Percentiles rank a stretch among this genome's conserved stretches.
Conservation (phyloP, 2,797 vertebrate genomes). For the Oryzias sinensis region DNA sequence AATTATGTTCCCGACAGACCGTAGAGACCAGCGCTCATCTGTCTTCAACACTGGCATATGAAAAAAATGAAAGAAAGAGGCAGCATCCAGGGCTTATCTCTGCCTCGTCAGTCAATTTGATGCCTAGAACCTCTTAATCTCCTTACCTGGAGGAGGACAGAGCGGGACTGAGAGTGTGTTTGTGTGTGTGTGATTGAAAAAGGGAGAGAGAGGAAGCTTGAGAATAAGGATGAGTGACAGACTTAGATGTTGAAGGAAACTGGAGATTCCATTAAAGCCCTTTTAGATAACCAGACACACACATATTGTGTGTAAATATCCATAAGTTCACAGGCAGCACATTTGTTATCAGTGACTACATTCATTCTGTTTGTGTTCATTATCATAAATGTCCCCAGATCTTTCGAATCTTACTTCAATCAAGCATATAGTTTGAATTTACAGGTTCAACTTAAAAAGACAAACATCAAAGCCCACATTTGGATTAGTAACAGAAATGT, state of each 20-base stretch:
- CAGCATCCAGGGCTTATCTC: slow-evolving; percentile 32
- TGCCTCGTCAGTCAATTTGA: slow-evolving; percentile 48
- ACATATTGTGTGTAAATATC: slow-evolving; percentile 7
- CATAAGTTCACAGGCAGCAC: slow-evolving; percentile 3
- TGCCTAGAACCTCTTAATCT: slow-evolving; percentile 57
- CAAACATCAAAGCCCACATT: slow-evolving; percentile 31
- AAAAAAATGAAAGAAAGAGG: slow-evolving; percentile 34
- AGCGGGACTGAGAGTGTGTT: slow-evolving; percentile 3
- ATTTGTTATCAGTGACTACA: slow-evolving; percentile 3
- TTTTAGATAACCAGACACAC: slow-evolving; percentile 18
- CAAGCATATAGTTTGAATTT: neutral
- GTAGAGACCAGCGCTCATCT: slow-evolving; percentile 37
- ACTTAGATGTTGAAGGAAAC: slow-evolving; percentile 24
- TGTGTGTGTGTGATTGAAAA: slow-evolving; percentile 18
- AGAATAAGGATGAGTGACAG: slow-evolving; percentile 32
- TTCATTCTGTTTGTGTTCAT: slow-evolving; percentile 8
- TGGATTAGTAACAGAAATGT: slow-evolving; percentile 34
- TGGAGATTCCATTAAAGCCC: slow-evolving; percentile 9
- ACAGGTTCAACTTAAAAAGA: slow-evolving; percentile 2
- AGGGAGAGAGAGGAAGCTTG: slow-evolving; percentile 24
- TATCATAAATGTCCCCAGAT: neutral
- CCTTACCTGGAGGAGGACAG: slow-evolving; percentile 46
- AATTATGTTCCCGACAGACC: slow-evolving; percentile 39
- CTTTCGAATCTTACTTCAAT: slow-evolving; percentile 24
- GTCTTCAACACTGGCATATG: slow-evolving; percentile 42